Evolutionary conservation across 2,113 vertebrate species (phyloP).

Genomic region (Eublepharis macularius): DNA sequence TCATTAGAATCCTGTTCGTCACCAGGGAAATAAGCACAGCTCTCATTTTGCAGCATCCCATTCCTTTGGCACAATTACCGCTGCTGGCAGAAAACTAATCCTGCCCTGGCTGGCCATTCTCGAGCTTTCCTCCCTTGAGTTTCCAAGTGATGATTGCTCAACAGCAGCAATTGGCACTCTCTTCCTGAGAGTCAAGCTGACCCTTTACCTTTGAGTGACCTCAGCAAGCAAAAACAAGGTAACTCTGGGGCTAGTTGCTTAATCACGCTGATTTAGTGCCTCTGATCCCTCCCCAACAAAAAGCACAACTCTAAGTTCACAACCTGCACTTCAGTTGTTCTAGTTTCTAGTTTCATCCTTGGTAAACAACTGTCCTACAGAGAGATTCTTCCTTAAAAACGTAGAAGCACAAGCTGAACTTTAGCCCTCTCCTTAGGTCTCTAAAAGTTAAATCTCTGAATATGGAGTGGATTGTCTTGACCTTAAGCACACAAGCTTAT

Average conservation of each 20-base stretch:
- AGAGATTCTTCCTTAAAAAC: too few relatives aligned
- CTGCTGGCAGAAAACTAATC: conserved; percentile 17
- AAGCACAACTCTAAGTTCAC: too few relatives aligned
- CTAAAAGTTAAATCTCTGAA: too few relatives aligned
- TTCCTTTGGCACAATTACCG: conserved; percentile 39
- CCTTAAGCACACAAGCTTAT: too few relatives aligned
- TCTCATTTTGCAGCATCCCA: conserved; percentile 21
- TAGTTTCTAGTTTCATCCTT: too few relatives aligned
- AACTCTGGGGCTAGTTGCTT: not conserved
- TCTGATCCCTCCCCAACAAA: not conserved
- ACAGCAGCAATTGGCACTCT: conserved; percentile 19
- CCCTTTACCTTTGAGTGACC: conserved; percentile 16
- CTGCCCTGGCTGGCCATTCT: not conserved
- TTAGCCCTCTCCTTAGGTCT: too few relatives aligned
- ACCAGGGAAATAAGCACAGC: conserved; percentile 25
- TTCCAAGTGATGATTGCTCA: not conserved
- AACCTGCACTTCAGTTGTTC: too few relatives aligned
- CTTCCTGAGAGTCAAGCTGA: conserved; percentile 13
- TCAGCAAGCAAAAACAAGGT: not conserved
- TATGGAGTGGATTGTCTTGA: too few relatives aligned
- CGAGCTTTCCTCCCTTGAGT: conserved; percentile 39
- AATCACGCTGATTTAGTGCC: conserved; percentile 8
- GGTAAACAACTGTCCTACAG: too few relatives aligned
- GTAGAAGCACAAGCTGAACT: too few relatives aligned
- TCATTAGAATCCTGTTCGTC: not conserved